These are phyloP conservation scores for Philotrypesis tridentata DNA, from an alignment of 1,140 invertebrate genomes.

Conservation along the genomic window DNA sequence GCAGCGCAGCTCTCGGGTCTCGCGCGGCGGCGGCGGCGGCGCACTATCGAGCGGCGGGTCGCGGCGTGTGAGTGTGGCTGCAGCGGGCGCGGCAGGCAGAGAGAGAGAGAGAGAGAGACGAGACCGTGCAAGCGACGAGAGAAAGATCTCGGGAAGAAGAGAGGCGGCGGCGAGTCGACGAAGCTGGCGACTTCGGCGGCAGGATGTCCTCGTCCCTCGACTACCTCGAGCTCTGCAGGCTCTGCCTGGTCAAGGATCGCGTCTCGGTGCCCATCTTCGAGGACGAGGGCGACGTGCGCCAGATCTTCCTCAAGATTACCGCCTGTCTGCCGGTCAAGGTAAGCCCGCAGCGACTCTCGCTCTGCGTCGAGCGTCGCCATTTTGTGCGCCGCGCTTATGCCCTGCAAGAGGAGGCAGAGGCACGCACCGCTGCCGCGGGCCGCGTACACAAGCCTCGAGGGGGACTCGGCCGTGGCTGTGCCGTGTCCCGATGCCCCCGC, in stretches of 20 bases:
- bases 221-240: conserved; percentile 75
- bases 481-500: neutral
- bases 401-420: neutral
- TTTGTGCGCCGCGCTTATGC: conserved; percentile 35
- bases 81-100: neutral
- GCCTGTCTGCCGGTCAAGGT: conserved; percentile 78
- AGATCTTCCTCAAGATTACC: conserved; percentile 76
- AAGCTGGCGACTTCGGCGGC: conserved; percentile 55
- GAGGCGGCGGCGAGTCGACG: conserved; percentile 52
- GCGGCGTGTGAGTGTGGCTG: conserved; percentile 34
- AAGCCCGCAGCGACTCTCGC: conserved; percentile 63
- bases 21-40: conserved; percentile 13
- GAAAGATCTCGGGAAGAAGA: conserved; percentile 37
- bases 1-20: no score
- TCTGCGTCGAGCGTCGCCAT: conserved; percentile 60
- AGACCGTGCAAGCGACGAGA: no score
- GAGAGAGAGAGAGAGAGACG: no score
- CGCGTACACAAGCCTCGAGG: no score
- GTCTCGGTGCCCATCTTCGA: conserved; percentile 77
- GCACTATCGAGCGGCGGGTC: conserved; percentile 35
- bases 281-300: conserved; percentile 74
- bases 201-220: conserved; percentile 73
- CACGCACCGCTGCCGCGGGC: no score
- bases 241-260: conserved; percentile 77
- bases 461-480: no score